Evolutionary conservation across 1,140 invertebrate genomes (phyloP).

Genomic region (Caenorhabditis tropicalis): DNA sequence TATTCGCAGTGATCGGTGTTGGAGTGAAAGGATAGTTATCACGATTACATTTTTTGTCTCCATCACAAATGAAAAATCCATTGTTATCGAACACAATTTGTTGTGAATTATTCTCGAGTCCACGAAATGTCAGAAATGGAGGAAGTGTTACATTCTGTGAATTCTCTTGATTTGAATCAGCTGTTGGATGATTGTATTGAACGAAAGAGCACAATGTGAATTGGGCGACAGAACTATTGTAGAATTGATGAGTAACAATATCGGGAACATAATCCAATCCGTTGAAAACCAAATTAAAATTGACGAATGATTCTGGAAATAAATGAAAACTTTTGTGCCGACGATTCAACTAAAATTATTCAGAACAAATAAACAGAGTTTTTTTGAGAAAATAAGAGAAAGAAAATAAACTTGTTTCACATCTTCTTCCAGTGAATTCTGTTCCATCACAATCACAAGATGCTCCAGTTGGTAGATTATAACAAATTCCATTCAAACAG

Average conservation of each 20-base stretch:
- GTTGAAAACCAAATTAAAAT: conserved; percentile 30
- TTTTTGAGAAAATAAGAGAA: no score
- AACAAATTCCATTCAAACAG: background rate
- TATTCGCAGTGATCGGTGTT: conserved; percentile 19
- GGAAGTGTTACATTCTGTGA: background rate
- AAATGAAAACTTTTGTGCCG: no score
- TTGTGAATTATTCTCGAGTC: background rate
- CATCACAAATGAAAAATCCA: conserved; percentile 11
- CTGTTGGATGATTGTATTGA: conserved; percentile 5
- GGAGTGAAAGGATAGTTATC: background rate
- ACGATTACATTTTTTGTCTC: background rate
- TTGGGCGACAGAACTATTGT: background rate
- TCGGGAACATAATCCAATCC: conserved; percentile 6
- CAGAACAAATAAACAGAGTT: no score
- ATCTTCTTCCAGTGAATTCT: conserved; percentile 1
- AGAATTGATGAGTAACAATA: background rate
- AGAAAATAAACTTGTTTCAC: conserved; percentile 7
- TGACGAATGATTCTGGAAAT: background rate
- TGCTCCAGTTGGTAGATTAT: background rate
- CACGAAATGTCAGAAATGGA: background rate
- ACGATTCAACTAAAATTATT: no score
- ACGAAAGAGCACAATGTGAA: conserved; percentile 29
- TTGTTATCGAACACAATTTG: conserved; percentile 19
- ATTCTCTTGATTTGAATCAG: background rate
- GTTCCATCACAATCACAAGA: background rate